phyloP scores from a whole-genome alignment of 1,140 invertebrate genomes.

The Psix sp. region DNA sequence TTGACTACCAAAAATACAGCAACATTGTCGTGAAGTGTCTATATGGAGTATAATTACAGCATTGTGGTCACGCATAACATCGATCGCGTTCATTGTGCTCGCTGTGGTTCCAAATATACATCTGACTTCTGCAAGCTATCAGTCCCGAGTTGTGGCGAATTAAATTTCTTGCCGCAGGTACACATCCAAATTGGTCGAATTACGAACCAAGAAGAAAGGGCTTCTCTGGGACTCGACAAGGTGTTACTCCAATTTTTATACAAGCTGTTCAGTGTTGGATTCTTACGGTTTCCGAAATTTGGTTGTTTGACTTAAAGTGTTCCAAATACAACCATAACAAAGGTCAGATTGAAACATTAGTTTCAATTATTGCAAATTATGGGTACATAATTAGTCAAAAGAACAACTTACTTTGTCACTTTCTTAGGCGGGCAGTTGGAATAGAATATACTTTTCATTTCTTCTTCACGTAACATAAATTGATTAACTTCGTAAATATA shows the following conservation, averaged over 20 bases:
- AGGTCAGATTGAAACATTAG: neutral
- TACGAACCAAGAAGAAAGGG: constrained; percentile 1
- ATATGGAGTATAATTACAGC: no score
- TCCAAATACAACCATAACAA: neutral
- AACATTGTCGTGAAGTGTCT: neutral
- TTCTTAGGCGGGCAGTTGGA: no score
- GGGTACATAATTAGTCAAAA: no score
- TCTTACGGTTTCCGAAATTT: constrained; percentile 2
- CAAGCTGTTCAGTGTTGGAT: neutral
- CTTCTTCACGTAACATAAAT: no score
- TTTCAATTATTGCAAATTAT: no score
- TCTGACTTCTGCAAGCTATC: constrained; percentile 1
- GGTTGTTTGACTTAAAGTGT: constrained; percentile 5
- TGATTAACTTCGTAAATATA: no score
- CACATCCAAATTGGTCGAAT: constrained; percentile 20
- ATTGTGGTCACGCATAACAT: no score
- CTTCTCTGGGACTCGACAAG: constrained; percentile 14
- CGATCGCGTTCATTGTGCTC: no score
- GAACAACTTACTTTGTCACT: no score
- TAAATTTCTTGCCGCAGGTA: constrained; percentile 15
- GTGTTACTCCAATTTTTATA: constrained; percentile 19
- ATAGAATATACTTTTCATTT: no score
- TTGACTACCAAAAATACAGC: no score
- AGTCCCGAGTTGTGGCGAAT: neutral
- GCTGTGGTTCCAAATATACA: neutral